These are phyloP conservation scores for Drosophila seclusa DNA, from an alignment of 2,888 invertebrate species.

Conservation along the genomic window DNA sequence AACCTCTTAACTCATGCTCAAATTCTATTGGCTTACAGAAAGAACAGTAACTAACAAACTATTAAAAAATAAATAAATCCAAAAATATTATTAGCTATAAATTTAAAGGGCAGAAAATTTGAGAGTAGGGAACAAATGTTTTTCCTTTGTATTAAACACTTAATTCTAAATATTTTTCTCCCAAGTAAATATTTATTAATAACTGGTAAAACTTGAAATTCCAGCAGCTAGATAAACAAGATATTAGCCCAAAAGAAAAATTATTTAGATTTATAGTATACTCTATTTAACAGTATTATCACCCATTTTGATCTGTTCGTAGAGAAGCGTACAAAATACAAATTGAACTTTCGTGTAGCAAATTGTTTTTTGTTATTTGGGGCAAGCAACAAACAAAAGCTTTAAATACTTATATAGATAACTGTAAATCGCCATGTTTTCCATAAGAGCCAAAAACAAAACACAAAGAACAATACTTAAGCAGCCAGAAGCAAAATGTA, in stretches of 20 bases:
- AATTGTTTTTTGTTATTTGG: conserved; percentile 4
- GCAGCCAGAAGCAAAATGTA: conserved; percentile 2
- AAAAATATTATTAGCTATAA: background rate
- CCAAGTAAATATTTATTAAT: background rate
- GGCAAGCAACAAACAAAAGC: conserved; percentile 37
- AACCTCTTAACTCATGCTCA: background rate
- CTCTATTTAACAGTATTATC: background rate
- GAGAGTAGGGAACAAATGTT: background rate
- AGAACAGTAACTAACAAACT: background rate
- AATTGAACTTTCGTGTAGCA: background rate
- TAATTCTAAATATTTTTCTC: background rate
- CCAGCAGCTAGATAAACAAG: background rate
- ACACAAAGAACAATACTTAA: conserved; percentile 21
- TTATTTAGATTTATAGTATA: background rate
- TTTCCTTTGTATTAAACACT: background rate
- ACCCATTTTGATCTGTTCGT: background rate
- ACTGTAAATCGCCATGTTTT: conserved; percentile 12
- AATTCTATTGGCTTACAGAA: background rate
- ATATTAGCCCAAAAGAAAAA: background rate
- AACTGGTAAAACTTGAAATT: background rate
- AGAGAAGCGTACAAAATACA: background rate
- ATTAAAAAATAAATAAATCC: background rate
- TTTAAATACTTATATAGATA: conserved; percentile 42
- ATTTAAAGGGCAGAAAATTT: background rate
- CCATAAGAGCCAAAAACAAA: conserved; percentile 5